Conservation (phyloP, 2,797 vertebrate species). For the Eutrigla gurnardus region DNA sequence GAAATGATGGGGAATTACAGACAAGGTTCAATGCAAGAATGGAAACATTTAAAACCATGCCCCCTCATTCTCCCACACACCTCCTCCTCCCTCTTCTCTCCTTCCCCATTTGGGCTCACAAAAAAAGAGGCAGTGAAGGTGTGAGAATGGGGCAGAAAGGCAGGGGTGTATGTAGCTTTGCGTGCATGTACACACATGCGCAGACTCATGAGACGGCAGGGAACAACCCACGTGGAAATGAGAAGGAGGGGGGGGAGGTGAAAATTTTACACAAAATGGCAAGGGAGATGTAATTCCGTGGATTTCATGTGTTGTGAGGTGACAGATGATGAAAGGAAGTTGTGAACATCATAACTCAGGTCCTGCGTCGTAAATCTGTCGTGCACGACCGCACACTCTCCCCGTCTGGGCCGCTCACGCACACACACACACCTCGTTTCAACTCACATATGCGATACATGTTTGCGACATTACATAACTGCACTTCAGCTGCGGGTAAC, state of each 20-base stretch:
- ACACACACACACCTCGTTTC: conserved; percentile 33
- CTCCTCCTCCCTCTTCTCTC: conserved; percentile 30
- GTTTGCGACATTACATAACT: conserved; percentile 55
- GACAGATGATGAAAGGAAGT: conserved; percentile 71
- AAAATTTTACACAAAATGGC: conserved; percentile 75
- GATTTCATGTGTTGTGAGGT: conserved; percentile 69
- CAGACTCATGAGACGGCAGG: conserved; percentile 23
- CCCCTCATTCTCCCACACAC: conserved; percentile 42
- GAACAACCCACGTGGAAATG: conserved; percentile 24
- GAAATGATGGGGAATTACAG: conserved; percentile 19
- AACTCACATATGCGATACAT: conserved; percentile 50
- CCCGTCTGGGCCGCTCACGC: conserved; percentile 10
- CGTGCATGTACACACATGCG: conserved; percentile 35
- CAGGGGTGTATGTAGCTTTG: conserved; percentile 24
- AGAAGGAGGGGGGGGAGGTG: conserved; percentile 46
- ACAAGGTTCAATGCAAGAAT: conserved; percentile 42
- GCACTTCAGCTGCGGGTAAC: conserved; percentile 24
- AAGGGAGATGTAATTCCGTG: conserved; percentile 62
- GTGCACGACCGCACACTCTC: conserved; percentile 37
- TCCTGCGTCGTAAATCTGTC: conserved; percentile 73
- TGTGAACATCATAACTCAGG: conserved; percentile 67
- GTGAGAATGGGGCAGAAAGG: conserved; percentile 56
- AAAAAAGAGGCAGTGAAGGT: conserved; percentile 50
- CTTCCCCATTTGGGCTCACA: conserved; percentile 55
- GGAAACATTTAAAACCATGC: conserved; percentile 68